These are phyloP conservation scores for Thumatha senex DNA, from an alignment of 2,888 invertebrate species.

Conservation along the genomic window DNA sequence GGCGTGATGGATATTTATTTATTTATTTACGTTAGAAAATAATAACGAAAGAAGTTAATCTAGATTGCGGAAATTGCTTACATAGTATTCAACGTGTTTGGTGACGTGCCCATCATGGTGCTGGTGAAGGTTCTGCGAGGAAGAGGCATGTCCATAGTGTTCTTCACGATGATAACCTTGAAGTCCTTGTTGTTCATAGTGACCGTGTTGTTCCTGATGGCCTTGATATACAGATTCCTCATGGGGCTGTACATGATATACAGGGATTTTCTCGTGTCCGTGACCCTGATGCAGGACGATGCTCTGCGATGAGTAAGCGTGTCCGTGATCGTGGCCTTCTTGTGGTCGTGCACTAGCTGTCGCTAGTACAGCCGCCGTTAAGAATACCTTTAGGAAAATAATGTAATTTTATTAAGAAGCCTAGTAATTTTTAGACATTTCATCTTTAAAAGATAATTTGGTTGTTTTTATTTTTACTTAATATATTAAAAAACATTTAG, in stretches of 20 bases:
- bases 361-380: constrained; percentile 29
- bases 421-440: too few species aligned
- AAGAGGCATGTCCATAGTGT: constrained; percentile 39
- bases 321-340: constrained; percentile 3
- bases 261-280: constrained; percentile 15
- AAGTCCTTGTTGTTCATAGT: constrained; percentile 6
- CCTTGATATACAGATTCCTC: background rate
- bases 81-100: constrained; percentile 41
- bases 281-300: constrained; percentile 45
- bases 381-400: constrained; percentile 30
- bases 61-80: constrained; percentile 14
- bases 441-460: too few species aligned
- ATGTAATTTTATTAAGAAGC: too few species aligned
- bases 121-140: constrained; percentile 50
- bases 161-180: constrained; percentile 27
- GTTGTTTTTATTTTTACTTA: too few species aligned
- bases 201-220: constrained; percentile 12
- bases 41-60: background rate
- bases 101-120: constrained; percentile 40
- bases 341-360: constrained; percentile 41
- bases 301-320: constrained; percentile 46
- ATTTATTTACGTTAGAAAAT: too few species aligned
- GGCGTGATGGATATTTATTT: too few species aligned
- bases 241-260: background rate
- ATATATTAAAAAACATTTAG: too few species aligned